Evolutionary conservation across 1,140 invertebrate species (phyloP).

Genomic region (Micrasema minimum): DNA sequence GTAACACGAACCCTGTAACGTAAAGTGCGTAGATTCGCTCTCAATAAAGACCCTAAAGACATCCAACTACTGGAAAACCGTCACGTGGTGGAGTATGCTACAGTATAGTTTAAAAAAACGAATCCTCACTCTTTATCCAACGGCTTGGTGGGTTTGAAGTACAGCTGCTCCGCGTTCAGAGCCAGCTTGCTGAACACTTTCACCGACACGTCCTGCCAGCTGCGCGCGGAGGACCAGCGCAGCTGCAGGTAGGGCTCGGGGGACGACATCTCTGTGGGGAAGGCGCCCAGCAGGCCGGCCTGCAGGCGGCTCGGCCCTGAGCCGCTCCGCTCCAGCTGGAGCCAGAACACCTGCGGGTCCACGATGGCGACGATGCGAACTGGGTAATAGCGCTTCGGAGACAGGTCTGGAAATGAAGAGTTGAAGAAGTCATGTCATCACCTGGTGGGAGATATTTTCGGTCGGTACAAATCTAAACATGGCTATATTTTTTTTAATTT

Average conservation of each 20-base stretch:
- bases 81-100: too few species aligned
- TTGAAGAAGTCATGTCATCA: not conserved
- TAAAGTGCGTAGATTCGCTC: not conserved
- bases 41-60: too few species aligned
- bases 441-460: too few species aligned
- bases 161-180: not conserved
- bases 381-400: not conserved
- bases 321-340: not conserved
- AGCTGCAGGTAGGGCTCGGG: not conserved
- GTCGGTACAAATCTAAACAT: too few species aligned
- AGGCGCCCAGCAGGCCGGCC: conserved; percentile 13
- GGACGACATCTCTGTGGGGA: not conserved
- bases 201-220: not conserved
- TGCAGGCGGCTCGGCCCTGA: not conserved
- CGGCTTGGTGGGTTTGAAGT: not conserved
- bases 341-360: conserved; percentile 2
- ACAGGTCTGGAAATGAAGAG: not conserved
- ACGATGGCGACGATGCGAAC: not conserved
- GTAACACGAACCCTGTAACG: too few species aligned
- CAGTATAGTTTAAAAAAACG: too few species aligned
- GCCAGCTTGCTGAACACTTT: not conserved
- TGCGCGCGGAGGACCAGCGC: not conserved
- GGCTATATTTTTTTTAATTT: too few species aligned
- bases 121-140: conserved; percentile 3
- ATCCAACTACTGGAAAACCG: too few species aligned